Evolutionary conservation across 2,888 invertebrate genomes (phyloP).

Genomic region (Slavum lentiscoides): DNA sequence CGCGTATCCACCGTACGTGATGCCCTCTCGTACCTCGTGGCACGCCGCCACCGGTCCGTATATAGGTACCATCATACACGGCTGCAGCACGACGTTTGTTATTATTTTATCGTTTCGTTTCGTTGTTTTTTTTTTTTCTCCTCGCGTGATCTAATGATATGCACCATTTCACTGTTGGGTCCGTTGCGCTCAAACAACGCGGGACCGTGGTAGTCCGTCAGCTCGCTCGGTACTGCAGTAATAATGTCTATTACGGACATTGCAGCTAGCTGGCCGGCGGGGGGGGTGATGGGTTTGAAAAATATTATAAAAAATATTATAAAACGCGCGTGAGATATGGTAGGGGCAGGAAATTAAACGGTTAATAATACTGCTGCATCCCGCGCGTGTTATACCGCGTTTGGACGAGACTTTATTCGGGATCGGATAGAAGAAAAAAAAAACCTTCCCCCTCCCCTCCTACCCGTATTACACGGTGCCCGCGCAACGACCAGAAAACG

Average conservation of each 20-base stretch:
- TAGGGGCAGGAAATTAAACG: slow-evolving; percentile 32
- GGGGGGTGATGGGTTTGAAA: too few relatives aligned
- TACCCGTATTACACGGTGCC: too few relatives aligned
- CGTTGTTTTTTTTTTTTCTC: background rate
- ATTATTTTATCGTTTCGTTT: slow-evolving; percentile 8
- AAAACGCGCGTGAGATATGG: background rate
- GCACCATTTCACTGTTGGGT: slow-evolving; percentile 53
- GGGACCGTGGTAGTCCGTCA: background rate
- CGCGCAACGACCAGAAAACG: background rate
- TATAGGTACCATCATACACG: background rate
- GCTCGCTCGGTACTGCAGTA: background rate
- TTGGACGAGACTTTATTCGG: background rate
- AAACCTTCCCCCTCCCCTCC: too few relatives aligned
- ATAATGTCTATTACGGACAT: background rate
- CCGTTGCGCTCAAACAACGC: slow-evolving; percentile 50
- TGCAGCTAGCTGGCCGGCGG: too few relatives aligned
- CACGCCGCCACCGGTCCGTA: background rate
- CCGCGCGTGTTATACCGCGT: background rate
- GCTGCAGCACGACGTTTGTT: slow-evolving; percentile 1
- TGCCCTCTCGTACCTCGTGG: background rate
- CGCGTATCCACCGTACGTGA: background rate
- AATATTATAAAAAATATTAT: background rate
- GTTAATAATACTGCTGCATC: background rate
- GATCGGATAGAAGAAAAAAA: too few relatives aligned
- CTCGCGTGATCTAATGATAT: slow-evolving; percentile 44